These are phyloP conservation scores for Actinernus sp. DNA, from an alignment of 92 coral and sea anemone genomes.

Conservation along the genomic window DNA sequence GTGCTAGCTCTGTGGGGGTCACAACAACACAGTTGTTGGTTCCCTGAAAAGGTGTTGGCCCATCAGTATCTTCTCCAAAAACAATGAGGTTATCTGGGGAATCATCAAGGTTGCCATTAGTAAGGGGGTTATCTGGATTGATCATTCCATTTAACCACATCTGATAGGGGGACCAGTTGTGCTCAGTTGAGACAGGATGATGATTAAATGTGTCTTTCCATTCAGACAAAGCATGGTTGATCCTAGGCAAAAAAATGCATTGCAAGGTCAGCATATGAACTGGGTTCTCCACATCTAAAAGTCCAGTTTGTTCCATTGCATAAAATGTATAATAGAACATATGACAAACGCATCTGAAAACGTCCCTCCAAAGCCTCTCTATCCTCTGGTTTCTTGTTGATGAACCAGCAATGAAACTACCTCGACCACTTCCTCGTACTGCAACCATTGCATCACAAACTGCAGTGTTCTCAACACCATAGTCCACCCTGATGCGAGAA, in stretches of 20 bases:
- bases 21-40: constrained; percentile 61
- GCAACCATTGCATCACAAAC: too few relatives aligned
- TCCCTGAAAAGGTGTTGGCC: constrained; percentile 49
- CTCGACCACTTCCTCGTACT: too few relatives aligned
- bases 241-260: constrained; percentile 29
- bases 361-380: too few relatives aligned
- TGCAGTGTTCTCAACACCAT: too few relatives aligned
- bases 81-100: constrained; percentile 21
- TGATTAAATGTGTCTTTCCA: constrained; percentile 50
- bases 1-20: constrained; percentile 46
- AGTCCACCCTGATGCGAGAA: too few relatives aligned
- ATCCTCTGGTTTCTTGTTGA: too few relatives aligned
- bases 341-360: too few relatives aligned
- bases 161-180: constrained; percentile 69
- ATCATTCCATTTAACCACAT: constrained; percentile 75
- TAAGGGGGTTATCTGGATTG: constrained; percentile 51
- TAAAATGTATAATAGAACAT: too few relatives aligned
- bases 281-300: too few relatives aligned
- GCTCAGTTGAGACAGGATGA: constrained; percentile 49
- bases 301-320: too few relatives aligned
- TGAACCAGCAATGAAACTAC: too few relatives aligned
- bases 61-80: constrained; percentile 69
- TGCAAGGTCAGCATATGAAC: too few relatives aligned
- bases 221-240: constrained; percentile 48
- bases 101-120: constrained; percentile 45